These are phyloP conservation scores for Chaetodon trifascialis DNA, from an alignment of 2,113 vertebrate genomes.

Conservation along the genomic window DNA sequence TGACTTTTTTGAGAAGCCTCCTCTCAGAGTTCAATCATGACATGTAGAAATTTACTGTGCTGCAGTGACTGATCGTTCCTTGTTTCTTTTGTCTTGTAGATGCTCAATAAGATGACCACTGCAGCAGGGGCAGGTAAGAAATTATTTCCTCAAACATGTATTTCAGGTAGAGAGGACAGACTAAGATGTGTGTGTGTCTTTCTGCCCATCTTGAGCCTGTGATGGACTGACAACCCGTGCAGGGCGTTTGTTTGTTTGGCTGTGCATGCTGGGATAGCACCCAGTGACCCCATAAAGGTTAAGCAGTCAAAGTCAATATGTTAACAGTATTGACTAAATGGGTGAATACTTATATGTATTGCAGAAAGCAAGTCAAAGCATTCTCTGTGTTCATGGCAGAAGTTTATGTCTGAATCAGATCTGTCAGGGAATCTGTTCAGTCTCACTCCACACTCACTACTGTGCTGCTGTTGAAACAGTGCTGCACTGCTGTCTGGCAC, in stretches of 20 bases:
- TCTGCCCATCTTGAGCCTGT: background rate
- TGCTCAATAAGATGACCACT: slow-evolving; percentile 81
- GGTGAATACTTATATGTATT: background rate
- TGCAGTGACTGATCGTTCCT: slow-evolving; percentile 18
- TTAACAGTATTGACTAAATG: background rate
- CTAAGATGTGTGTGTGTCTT: background rate
- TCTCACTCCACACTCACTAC: background rate
- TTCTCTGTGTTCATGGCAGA: background rate
- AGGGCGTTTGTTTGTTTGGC: slow-evolving; percentile 8
- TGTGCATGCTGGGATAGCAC: slow-evolving; percentile 41
- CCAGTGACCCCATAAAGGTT: background rate
- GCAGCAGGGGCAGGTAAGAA: slow-evolving; percentile 85
- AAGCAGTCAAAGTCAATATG: slow-evolving; percentile 13
- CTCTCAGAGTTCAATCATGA: background rate
- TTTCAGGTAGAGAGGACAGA: background rate
- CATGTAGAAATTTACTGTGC: too few relatives aligned
- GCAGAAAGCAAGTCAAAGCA: background rate
- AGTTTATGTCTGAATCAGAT: background rate
- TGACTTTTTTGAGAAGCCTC: background rate
- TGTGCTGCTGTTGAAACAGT: background rate
- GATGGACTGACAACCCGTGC: background rate
- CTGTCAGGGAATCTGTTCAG: background rate
- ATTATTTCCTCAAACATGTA: background rate
- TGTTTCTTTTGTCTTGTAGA: slow-evolving; percentile 82
- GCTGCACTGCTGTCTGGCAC: slow-evolving; percentile 14